Evolutionary conservation across 2,797 vertebrate genomes (phyloP), one percentile per base, ranked within the genome.

Genomic region (Gambusia yucatana): DNA sequence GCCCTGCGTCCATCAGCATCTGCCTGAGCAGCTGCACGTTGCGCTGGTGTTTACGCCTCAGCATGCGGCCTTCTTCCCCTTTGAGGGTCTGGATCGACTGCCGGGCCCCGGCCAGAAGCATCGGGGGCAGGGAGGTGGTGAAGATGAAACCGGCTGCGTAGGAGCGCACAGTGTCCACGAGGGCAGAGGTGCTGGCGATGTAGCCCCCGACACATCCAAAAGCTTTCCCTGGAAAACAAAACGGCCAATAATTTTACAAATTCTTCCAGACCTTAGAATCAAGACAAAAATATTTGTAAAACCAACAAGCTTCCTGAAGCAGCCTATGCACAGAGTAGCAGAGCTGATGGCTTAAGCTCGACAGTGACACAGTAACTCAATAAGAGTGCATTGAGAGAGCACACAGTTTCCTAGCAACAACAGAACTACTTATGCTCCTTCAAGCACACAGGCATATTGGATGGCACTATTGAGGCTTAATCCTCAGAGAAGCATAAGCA

Each of bases 1-100:
- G 95, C 17, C 98, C 97, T 0, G 96, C 96, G n/a, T 99, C 98
- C 98, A 99, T 97, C 72, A 99, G 94, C 97, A 99, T 98, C 89
- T 99, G 98, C 3, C 98, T 90, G 93, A 99, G 93, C 22, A 98
- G 97, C 89, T 98, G 98, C 71, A 99, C 98, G 0, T 98, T 99
- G 73, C 98, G 97, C 69, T 99, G 98, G 94, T 99, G 98, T 84
- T 97, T 98, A 9, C 97, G 97, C 30, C 98, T 94, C 14, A 99
- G 96, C 0, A 79, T 4, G 6, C 92, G 96, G 0, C 98, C 98
- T 82, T 99, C 98, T 0, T 97, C 87, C 0, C 97, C 95, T 94
- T 99, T 99, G 2, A 99, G 96, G 10, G 96, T 89, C 75, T 95
- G 95, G 82, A 99, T 96, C 0, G 98, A 99, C 85, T 97, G 96